Percentiles rank a stretch among this genome's conserved stretches.
Evolutionary conservation across 2,888 invertebrate genomes (phyloP).

Genomic region (Cyrtodaria siliqua): DNA sequence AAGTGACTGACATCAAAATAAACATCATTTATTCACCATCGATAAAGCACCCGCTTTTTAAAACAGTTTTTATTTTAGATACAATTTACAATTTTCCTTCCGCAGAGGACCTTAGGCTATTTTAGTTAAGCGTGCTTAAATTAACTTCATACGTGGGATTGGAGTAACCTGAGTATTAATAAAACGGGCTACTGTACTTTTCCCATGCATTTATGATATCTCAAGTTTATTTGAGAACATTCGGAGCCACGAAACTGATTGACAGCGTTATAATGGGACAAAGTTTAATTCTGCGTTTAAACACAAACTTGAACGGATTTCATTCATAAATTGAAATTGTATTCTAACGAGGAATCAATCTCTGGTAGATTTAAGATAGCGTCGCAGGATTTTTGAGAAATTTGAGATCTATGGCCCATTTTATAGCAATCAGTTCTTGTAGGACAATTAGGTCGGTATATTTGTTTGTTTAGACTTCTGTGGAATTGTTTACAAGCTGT

Average conservation of each 20-base stretch:
- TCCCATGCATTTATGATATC: conserved; percentile 14
- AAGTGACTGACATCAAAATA: too few relatives aligned
- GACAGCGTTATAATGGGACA: conserved; percentile 35
- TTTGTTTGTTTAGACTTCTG: conserved; percentile 10
- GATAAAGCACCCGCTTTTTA: too few relatives aligned
- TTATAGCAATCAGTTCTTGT: conserved; percentile 21
- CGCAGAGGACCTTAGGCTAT: too few relatives aligned
- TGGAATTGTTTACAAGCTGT: conserved; percentile 25
- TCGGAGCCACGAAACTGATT: conserved; percentile 28
- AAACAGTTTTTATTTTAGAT: too few relatives aligned
- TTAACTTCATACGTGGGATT: too few relatives aligned
- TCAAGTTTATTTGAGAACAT: conserved; percentile 6
- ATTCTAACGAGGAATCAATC: conserved; percentile 26
- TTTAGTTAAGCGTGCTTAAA: too few relatives aligned
- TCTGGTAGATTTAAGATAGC: conserved; percentile 11
- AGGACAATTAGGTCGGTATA: conserved; percentile 42
- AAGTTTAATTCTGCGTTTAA: conserved; percentile 38
- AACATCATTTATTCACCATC: too few relatives aligned
- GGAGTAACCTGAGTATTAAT: too few relatives aligned
- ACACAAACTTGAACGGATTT: conserved; percentile 29
- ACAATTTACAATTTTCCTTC: too few relatives aligned
- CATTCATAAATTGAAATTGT: conserved; percentile 38
- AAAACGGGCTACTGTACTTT: background rate
- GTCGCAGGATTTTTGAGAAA: conserved; percentile 10
- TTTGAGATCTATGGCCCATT: conserved; percentile 29